A percentile compares a stretch with the other conserved stretches of the same genome.
Evolutionary conservation across 2,888 invertebrate genomes (phyloP).

Genomic region (Cantharis flavilabris): DNA sequence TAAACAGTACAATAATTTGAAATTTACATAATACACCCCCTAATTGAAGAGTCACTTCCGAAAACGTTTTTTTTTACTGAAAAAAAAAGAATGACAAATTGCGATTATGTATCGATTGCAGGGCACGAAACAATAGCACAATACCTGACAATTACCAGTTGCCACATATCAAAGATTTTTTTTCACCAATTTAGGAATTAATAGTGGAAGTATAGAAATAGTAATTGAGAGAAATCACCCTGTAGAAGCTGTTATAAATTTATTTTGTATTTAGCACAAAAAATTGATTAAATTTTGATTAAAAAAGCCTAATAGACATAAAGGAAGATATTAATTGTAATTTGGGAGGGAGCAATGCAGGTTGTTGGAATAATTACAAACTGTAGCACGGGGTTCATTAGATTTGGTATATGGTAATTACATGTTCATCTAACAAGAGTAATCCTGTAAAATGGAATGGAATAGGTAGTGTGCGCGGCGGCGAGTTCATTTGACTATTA

Average conservation of each 20-base stretch:
- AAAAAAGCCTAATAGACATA: background rate
- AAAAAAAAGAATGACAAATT: too few species aligned
- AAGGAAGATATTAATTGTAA: background rate
- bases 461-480: background rate
- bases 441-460: constrained; percentile 5
- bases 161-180: too few species aligned
- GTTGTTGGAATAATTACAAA: background rate
- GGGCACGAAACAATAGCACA: too few species aligned
- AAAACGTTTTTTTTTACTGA: too few species aligned
- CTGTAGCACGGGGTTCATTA: background rate
- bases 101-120: too few species aligned
- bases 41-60: too few species aligned
- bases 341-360: background rate
- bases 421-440: constrained; percentile 6
- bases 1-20: too few species aligned
- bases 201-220: too few species aligned
- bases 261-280: background rate
- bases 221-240: background rate
- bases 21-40: too few species aligned
- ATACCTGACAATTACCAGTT: too few species aligned
- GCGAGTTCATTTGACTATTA: background rate
- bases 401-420: constrained; percentile 8
- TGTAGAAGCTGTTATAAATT: background rate
- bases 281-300: background rate
- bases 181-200: too few species aligned